Base-by-base conservation (phyloP, 2,113 vertebrate genomes). In the Pithys albifrons region DNA sequence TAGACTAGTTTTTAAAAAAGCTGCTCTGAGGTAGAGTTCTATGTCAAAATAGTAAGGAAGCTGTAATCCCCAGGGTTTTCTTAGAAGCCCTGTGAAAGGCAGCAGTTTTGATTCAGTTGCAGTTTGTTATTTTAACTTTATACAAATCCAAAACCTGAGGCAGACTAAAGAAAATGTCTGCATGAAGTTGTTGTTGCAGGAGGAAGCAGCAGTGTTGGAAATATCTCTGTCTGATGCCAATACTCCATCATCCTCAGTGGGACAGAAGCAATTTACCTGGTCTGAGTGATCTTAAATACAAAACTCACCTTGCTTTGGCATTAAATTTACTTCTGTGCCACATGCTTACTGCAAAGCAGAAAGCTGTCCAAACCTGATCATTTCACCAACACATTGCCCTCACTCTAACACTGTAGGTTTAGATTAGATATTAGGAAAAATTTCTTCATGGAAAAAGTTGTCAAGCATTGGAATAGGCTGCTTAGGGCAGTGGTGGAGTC, bases 211-310 rank as follows among this genome's bases (percentile, higher is more conserved):
- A 84, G 25, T 20, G 25, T 29, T 59, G 41, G 11, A 10, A 22
- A 12, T 14, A 10, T 10, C 13, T 65, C 19, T 62, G 20, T 73
- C 69, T 76, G 62, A 39, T 72, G 43, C 7, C 2, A 18, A 13
- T 31, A 16, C 35, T 73, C 12, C 0, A 2, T 4, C 10, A 31
- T 33, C 4, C 5, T 66, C 28, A 24, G 0, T 8, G 19, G 20
- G 9, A n/a, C 2, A 49, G 31, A 64, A 88, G 6, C 11, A 70
- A 51, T n/a, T 80, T 35, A 7, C n/a, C 33, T 46, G 19, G 33
- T 23, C 29, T n/a, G 29, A 16, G 8, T 27, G 29, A 37, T 41
- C 12, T 62, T 49, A 66, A 46, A 65, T 6, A 24, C 9, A 62
- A 58, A 70, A 27, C 41, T 65, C 11, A 17, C 55, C 62, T 80